Base-by-base conservation (phyloP, 23 tunicate genomes). In the Phallusia fumigata region DNA sequence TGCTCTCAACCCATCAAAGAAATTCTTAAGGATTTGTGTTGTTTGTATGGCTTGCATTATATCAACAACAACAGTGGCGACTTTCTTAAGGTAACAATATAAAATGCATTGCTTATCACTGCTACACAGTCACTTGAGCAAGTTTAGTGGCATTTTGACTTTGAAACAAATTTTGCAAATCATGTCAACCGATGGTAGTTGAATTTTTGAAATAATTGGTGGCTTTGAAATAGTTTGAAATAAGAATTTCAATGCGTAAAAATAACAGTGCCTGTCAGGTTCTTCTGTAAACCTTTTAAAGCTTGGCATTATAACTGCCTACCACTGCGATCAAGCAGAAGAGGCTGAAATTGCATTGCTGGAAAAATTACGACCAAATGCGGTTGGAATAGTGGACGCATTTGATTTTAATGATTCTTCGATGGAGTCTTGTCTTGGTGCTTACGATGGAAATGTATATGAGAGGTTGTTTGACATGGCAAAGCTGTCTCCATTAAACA, bases 361-460 rank as follows among this genome's bases (percentile, higher is more conserved):
- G 81, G 30, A 35, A 44, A 30, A 28, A 32, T 53, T 93, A 19
- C 82, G 98, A 0, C 69, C 34, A 32, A 74, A 93, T 81, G 88
- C 87, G 15, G 78, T 93, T 81, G 90, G 82, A 13, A 76, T 93
- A 19, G 98, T 93, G 22, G 98, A 93, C 73, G 93, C 98, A 33
- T 88, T 93, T 78, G 98, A 93, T 35, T 93, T 85, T 75, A 32
- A 51, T 65, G 98, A 93, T 45, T 80, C 85, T 36, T 64, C 76
- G 36, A 47, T 93, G 40, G 36, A 32, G 22, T 84, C 89, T 28
- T 93, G 98, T 77, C 47, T 93, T 79, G 98, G 98, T 50, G 52
- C 88, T 80, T 93, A 84, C 82, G 98, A 93, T 76, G 98, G 98
- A 74, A 86, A 93, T 75, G 93, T 79, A 11, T 93, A 93, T 69